These are phyloP conservation scores for Meriones unguiculatus DNA, from an alignment of 2,113 vertebrate genomes.

Conservation along the genomic window DNA sequence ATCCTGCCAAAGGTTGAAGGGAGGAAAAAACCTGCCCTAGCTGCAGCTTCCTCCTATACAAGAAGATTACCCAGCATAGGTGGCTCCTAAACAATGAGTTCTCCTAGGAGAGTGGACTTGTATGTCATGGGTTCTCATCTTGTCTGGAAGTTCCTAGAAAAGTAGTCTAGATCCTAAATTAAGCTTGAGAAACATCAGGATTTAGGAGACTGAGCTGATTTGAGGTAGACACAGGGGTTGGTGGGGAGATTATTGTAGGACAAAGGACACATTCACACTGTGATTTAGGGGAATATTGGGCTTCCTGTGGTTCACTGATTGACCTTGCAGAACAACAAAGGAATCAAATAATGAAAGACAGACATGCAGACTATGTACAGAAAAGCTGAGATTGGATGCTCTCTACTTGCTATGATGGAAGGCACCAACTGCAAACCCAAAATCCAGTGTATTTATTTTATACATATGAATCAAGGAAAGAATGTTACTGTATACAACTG, in stretches of 20 bases:
- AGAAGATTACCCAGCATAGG: not conserved
- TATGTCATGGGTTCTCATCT: no score
- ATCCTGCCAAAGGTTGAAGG: not conserved
- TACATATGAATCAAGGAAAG: not conserved
- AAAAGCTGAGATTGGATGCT: not conserved
- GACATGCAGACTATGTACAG: no score
- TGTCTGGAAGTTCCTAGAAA: not conserved
- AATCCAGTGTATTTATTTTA: not conserved
- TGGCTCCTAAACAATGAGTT: not conserved
- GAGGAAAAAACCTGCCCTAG: not conserved
- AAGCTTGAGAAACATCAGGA: not conserved
- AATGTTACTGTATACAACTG: no score
- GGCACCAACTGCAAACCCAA: not conserved
- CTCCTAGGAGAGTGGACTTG: not conserved
- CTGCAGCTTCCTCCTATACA: not conserved
- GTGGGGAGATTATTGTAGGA: not conserved
- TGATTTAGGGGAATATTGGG: no score
- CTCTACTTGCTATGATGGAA: not conserved
- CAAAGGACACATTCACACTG: not conserved
- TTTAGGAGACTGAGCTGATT: not conserved
- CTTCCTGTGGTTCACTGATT: no score
- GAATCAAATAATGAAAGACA: no score
- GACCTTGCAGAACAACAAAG: no score
- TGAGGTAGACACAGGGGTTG: not conserved
- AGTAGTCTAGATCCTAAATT: not conserved